These are phyloP conservation scores for Sinopyrophorus schimmeli DNA, from an alignment of 2,888 invertebrate species.

Conservation along the genomic window DNA sequence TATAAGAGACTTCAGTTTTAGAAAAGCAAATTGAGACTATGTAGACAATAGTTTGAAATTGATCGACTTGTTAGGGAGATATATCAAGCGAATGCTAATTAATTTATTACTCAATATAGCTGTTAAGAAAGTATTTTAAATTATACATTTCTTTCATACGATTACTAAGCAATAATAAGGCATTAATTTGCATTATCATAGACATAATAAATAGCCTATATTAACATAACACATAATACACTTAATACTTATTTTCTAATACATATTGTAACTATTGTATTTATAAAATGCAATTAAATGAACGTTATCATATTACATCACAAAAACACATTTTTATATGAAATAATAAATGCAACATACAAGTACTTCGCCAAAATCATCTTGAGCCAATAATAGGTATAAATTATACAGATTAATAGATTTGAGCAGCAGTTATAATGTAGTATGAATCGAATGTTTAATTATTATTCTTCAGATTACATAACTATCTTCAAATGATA, in stretches of 20 bases:
- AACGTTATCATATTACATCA: constrained; percentile 20
- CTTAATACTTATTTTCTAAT: constrained; percentile 22
- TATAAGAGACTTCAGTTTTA: no score
- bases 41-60: no score
- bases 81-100: no score
- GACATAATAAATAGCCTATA: constrained; percentile 28
- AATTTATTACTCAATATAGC: no score
- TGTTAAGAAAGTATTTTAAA: constrained; percentile 9
- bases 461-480: no score
- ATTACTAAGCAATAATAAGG: constrained; percentile 24
- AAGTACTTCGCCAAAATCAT: constrained; percentile 12
- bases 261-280: constrained; percentile 12
- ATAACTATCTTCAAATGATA: no score
- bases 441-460: no score
- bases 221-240: constrained; percentile 24
- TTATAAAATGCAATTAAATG: constrained; percentile 19
- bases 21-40: no score
- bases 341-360: constrained; percentile 10
- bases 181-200: constrained; percentile 19
- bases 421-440: no score
- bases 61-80: no score
- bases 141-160: constrained; percentile 17
- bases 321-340: constrained; percentile 21
- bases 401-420: no score
- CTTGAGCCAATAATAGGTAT: constrained; percentile 4